Evolutionary conservation across 2,888 invertebrate species (phyloP).

Genomic region (Pimpla rufipes): DNA sequence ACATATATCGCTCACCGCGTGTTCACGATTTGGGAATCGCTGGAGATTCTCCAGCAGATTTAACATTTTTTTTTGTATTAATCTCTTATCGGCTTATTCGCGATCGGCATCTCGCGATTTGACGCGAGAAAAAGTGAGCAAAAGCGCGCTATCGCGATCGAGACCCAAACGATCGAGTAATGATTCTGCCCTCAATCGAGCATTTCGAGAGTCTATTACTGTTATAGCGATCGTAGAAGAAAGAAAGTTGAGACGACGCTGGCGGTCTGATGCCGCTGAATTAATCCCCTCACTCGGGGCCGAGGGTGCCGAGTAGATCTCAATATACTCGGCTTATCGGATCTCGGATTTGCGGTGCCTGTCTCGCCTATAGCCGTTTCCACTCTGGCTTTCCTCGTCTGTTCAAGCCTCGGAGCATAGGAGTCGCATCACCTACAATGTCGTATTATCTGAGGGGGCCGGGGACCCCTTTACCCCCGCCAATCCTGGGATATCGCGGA

Average conservation of each 20-base stretch:
- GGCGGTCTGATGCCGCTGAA: conserved; percentile 41
- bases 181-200: conserved; percentile 2
- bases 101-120: conserved; percentile 20
- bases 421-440: conserved; percentile 12
- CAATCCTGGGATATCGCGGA: conserved; percentile 25
- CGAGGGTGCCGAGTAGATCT: conserved; percentile 72
- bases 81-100: conserved; percentile 45
- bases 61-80: conserved; percentile 23
- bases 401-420: not conserved
- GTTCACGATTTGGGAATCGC: conserved; percentile 26
- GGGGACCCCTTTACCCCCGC: not conserved
- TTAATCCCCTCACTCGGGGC: conserved; percentile 53
- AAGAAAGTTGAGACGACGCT: conserved; percentile 28
- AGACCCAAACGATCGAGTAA: not conserved
- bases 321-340: conserved; percentile 80
- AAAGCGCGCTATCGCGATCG: conserved; percentile 13
- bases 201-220: not conserved
- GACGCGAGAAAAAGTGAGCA: conserved; percentile 1
- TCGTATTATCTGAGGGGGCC: not conserved
- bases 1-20: conserved; percentile 29
- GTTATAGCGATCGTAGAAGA: conserved; percentile 15
- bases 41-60: conserved; percentile 30
- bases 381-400: conserved; percentile 65
- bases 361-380: conserved; percentile 73
- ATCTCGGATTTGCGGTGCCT: conserved; percentile 77